These are phyloP conservation scores for Corythaeola cristata DNA, from an alignment of 2,113 vertebrate genomes.

Conservation along the genomic window DNA sequence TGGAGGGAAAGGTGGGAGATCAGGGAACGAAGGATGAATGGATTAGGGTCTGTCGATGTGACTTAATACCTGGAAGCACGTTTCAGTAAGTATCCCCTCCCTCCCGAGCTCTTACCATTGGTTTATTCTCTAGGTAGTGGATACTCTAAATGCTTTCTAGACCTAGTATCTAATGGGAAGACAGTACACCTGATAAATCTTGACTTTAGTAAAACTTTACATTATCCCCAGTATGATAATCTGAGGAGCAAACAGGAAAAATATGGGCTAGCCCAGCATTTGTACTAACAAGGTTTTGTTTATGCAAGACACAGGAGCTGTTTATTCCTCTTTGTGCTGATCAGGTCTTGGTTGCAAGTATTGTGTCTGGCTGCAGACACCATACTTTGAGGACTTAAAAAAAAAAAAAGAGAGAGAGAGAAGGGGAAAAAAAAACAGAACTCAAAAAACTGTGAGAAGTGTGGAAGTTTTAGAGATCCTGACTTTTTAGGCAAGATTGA, in stretches of 20 bases:
- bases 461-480: background rate
- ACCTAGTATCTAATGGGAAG: background rate
- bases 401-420: background rate
- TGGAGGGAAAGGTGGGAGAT: background rate
- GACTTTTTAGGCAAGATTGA: background rate
- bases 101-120: background rate
- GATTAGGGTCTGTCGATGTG: rapidly evolving
- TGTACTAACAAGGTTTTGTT: background rate
- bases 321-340: background rate
- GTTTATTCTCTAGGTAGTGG: background rate
- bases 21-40: background rate
- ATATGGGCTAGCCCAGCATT: background rate
- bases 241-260: background rate
- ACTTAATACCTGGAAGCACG: background rate
- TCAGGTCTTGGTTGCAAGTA: background rate
- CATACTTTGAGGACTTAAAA: background rate
- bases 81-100: rapidly evolving
- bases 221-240: background rate
- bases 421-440: background rate
- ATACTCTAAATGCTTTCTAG: background rate
- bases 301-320: background rate
- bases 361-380: background rate
- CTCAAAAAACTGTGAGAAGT: background rate
- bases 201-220: background rate
- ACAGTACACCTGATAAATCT: background rate